Evolutionary conservation across 2,888 invertebrate genomes (phyloP).

Genomic region (Phania funesta): DNA sequence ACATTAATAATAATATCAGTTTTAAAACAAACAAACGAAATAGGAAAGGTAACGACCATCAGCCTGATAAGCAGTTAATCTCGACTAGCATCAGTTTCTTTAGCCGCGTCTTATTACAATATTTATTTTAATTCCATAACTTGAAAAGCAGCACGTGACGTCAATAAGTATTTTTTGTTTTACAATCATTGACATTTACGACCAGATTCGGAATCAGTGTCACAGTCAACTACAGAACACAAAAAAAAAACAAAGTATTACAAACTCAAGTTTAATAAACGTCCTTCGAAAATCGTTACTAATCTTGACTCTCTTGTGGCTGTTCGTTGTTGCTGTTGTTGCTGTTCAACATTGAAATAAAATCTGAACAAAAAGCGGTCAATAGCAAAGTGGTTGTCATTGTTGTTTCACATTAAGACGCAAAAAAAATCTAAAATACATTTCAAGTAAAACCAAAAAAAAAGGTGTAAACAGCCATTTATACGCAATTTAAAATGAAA

Average conservation of each 20-base stretch:
- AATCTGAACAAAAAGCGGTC: slow-evolving; percentile 53
- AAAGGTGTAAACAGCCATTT: slow-evolving; percentile 11
- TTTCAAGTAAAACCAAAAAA: slow-evolving; percentile 2
- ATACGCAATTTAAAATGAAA: neutral
- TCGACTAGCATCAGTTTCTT: neutral
- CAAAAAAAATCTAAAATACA: slow-evolving; percentile 4
- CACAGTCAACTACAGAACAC: slow-evolving; percentile 37
- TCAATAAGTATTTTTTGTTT: slow-evolving; percentile 19
- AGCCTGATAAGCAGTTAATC: neutral
- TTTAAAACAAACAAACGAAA: too few relatives aligned
- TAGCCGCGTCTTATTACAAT: slow-evolving; percentile 16
- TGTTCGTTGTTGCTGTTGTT: slow-evolving; percentile 8
- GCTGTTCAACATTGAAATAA: slow-evolving; percentile 42
- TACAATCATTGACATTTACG: slow-evolving; percentile 42
- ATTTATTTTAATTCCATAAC: neutral
- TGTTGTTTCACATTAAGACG: slow-evolving; percentile 28
- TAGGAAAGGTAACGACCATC: too few relatives aligned
- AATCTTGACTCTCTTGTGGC: slow-evolving; percentile 10
- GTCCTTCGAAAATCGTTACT: slow-evolving; percentile 44
- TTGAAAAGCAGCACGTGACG: slow-evolving; percentile 43
- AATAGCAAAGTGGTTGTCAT: slow-evolving; percentile 55
- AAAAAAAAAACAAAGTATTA: slow-evolving; percentile 4
- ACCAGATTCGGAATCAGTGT: slow-evolving; percentile 54
- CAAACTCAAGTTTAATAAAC: slow-evolving; percentile 58
- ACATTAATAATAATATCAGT: neutral